Evolutionary conservation across 2,797 vertebrate genomes (phyloP), one percentile per base, ranked within the genome.

Genomic region (Diplodus sargus): DNA sequence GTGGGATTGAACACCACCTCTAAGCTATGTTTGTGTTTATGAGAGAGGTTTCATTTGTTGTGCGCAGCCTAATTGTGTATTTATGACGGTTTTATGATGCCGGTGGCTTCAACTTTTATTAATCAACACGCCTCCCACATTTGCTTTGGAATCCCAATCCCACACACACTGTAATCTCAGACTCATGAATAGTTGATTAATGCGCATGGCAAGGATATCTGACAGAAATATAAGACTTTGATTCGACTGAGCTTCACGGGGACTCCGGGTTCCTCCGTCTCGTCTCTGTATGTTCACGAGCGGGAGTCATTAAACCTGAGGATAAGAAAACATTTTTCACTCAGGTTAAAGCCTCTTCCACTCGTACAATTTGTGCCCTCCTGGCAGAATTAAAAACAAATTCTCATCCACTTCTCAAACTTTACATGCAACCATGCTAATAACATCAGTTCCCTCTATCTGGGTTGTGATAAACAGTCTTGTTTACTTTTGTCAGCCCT

Each of bases 81-180:
- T 76, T 70, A 71, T 69, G 59, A 73, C 39, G 15, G 47, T 28
- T 59, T 63, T 39, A 64, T 77, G 81, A 52, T 23, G 48, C 67
- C 4, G n/a, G 8, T 63, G 49, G 49, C 30, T 77, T 54, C 25
- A 82, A 34, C 48, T 54, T 78, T 82, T 61, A 83, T 79, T 70
- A 59, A 86, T 78, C 63, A 78, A 54, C 49, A 66, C 2, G 4
- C 25, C 56, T 63, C 56, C 47, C 47, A 58, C 45, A 57, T 48
- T 83, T 63, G 56, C 16, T 30, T 57, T 84, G 58, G 13, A 74
- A 49, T 45, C 12, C 28, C 82, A 73, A 79, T 70, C 15, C 48
- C 45, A 34, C 34, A 34, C 34, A 34, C 34, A 8, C 34, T 34
- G 34, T 34, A 9, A 34, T 34, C 34, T 34, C 34, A 71, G 3